Base-by-base conservation (phyloP, 2,797 vertebrate genomes). In the Bucorvus abyssinicus region DNA sequence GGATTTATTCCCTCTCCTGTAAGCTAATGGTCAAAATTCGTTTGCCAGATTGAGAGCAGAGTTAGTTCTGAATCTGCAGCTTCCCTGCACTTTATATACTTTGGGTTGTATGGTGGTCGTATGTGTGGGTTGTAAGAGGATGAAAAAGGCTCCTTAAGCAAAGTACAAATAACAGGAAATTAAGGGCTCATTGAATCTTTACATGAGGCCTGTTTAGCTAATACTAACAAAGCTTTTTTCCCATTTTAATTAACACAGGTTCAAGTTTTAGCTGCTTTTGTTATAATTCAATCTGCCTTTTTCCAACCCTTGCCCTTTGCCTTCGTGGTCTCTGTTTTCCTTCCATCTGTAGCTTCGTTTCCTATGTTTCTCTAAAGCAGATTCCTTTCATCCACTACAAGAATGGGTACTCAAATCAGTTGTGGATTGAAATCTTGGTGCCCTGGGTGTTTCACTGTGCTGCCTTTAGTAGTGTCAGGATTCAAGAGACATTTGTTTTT, bases 401-500 rank as follows among this genome's bases (percentile, higher is more conserved):
- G 90, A 95, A 93, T 80, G 92, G 83, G 42, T 90, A 52, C 90
- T 96, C 74, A 91, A 88, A 79, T 87, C 59, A 91, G 79, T 80
- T 87, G 95, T 79, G 91, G 90, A 86, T 94, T 92, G 70, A 94
- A 96, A 92, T 89, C 70, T 67, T 93, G 67, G 56, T 87, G 94
- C 80, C 80, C 67, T 67, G 91, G 67, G 63, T 91, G 70, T 84
- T 94, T 96, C 40, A 52, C 63, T 91, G 55, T 8, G 2, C 29
- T 87, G 90, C 32, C 74, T 91, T 89, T 71, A 88, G 77, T 42
- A 67, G 60, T 90, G 77, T 90, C 74, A 94, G 49, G 44, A 94
- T 94, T 94, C 90, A 94, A 94, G 81, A 96, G 93, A 95, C 89
- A 85, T 93, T 95, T 95, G 85, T 90, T 97, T 97, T 96, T 89